Evolutionary conservation across 1,140 invertebrate genomes (phyloP), one percentile per base, ranked within the genome.

Genomic region (Procambarus clarkii): DNA sequence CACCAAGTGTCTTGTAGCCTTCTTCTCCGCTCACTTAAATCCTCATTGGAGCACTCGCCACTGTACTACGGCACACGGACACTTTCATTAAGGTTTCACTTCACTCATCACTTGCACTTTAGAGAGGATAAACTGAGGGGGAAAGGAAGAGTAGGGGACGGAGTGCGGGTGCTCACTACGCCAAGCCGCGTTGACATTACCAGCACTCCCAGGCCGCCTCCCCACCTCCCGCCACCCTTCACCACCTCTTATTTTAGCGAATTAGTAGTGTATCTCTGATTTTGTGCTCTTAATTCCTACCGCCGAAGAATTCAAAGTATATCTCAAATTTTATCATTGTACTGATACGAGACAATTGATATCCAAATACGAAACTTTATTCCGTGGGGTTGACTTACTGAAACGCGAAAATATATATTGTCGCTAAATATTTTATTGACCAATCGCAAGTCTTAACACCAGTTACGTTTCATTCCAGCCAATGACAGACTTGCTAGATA

Each of bases 171-270:
- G 69, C 4, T 74, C n/a, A 74, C 64, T 69, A 69, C n/a, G 7
- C 7, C 11, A 34, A 9, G 69, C 64, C 5, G 81, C 81, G 60
- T 83, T 83, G 81, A 64, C 15, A 18, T 83, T 45, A 69, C 81
- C 60, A 69, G 58, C 7, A 4, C 1, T 3, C 21, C 1, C 34
- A 45, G 81, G 3, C 5, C 60, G 15, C n/a, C 58, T 34, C 58
- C 44, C 81, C 58, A 9, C 11, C 54, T 15, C 58, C 21, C 69
- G 8, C 60, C 54, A 48, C n/a, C 46, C 60, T 45, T 2, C 45
- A 9, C n/a, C 2, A 11, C 21, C 18, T 64, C 18, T 83, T 83
- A 69, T 18, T 69, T 81, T 83, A 83, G 81, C 58, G 81, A 44
- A 45, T 24, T 5, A 18, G 34, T 64, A 21, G 1, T 21, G 13